phyloP scores from a whole-genome alignment of 2,113 vertebrate genomes.

The Anolis sagrei region DNA sequence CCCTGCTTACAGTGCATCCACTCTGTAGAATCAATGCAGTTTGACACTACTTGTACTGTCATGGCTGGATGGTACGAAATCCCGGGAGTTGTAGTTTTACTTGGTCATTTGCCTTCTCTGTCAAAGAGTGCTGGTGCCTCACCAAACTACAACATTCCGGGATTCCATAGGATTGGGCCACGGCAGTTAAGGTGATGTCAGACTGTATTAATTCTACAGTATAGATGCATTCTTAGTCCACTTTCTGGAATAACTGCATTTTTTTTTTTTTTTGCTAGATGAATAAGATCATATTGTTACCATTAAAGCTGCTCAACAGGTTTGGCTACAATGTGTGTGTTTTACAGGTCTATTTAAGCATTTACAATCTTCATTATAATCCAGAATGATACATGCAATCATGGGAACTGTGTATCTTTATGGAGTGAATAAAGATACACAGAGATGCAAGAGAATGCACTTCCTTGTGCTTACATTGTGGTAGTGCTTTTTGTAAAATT shows the following conservation, averaged over 20 bases:
- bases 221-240: not conserved
- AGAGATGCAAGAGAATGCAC: not conserved
- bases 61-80: no score
- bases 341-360: not conserved
- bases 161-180: no score
- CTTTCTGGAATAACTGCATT: not conserved
- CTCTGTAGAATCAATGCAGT: no score
- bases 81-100: no score
- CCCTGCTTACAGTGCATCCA: no score
- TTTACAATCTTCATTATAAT: not conserved
- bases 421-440: slow-evolving; percentile 3
- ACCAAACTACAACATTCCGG: no score
- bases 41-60: no score
- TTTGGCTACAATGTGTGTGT: not conserved
- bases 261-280: not conserved
- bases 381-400: not conserved
- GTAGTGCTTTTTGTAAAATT: not conserved
- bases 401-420: not conserved
- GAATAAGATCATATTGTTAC: not conserved
- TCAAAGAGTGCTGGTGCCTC: no score
- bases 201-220: no score
- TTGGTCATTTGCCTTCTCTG: no score
- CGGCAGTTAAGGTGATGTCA: no score
- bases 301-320: not conserved
- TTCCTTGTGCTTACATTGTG: not conserved